Conservation (phyloP, 2,797 vertebrate genomes). For the Typhlichthys subterraneus region DNA sequence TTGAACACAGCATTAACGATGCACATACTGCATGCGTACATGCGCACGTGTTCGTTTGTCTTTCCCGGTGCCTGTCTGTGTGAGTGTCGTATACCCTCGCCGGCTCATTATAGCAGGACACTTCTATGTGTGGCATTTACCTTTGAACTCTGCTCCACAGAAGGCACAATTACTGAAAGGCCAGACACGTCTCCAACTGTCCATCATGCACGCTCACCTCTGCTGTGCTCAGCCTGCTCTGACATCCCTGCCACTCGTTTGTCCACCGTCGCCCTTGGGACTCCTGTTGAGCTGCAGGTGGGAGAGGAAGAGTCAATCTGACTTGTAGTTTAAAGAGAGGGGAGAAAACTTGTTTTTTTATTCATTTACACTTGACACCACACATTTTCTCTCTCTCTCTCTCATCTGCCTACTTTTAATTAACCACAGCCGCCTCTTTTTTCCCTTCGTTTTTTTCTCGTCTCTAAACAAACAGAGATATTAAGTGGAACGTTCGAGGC, state of each 20-base stretch:
- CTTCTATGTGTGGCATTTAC: conserved; percentile 72
- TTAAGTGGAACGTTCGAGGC: conserved; percentile 34
- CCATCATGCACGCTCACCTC: conserved; percentile 53
- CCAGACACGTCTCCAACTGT: conserved; percentile 61
- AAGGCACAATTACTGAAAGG: conserved; percentile 75
- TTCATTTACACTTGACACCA: not conserved
- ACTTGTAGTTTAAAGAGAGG: conserved; percentile 8
- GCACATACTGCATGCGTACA: not conserved
- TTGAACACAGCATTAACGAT: conserved; percentile 1
- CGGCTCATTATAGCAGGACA: conserved; percentile 68
- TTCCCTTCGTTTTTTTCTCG: conserved; percentile 18
- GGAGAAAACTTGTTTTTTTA: conserved; percentile 23
- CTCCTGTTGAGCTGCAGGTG: conserved; percentile 5
- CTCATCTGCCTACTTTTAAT: conserved; percentile 5
- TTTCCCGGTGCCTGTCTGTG: conserved; percentile 28
- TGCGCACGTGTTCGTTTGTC: conserved; percentile 1
- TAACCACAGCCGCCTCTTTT: conserved; percentile 10
- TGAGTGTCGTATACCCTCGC: conserved; percentile 32
- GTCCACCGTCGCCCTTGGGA: conserved; percentile 12
- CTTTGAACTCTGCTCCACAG: conserved; percentile 70
- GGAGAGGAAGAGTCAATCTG: conserved; percentile 7
- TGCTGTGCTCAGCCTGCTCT: conserved; percentile 8
- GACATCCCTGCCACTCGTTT: conserved; percentile 5
- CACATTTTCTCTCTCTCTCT: not conserved
- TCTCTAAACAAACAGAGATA: conserved; percentile 34